phyloP scores from a whole-genome alignment of 2,888 invertebrate genomes.

The Tethea ocularis region DNA sequence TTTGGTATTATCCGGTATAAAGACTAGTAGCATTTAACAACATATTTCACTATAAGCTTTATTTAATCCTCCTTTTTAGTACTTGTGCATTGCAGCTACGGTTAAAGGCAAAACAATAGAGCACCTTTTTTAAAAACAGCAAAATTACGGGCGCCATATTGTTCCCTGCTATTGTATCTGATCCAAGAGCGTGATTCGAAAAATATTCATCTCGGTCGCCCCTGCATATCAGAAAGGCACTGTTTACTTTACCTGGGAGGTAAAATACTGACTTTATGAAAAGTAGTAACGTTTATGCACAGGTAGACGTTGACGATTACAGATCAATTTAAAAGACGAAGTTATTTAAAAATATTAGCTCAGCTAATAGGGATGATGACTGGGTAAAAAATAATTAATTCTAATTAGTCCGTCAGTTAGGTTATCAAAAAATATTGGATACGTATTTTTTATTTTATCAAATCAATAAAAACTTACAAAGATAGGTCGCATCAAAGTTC shows the following conservation, averaged over 20 bases:
- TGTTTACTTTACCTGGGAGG: neutral
- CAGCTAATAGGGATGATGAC: too few relatives aligned
- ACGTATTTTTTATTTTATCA: too few relatives aligned
- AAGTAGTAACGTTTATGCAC: neutral
- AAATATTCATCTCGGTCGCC: conserved; percentile 45
- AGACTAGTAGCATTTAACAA: neutral
- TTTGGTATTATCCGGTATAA: neutral
- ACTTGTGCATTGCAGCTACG: conserved; percentile 11
- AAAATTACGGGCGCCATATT: conserved; percentile 47
- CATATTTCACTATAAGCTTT: neutral
- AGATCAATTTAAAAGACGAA: too few relatives aligned
- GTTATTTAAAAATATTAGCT: too few relatives aligned
- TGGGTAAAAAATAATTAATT: too few relatives aligned
- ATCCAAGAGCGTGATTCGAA: conserved; percentile 29
- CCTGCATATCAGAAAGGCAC: neutral
- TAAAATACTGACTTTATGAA: neutral
- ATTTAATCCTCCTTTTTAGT: neutral
- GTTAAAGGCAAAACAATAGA: conserved; percentile 46
- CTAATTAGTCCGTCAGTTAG: too few relatives aligned
- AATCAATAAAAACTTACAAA: too few relatives aligned
- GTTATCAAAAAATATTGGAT: too few relatives aligned
- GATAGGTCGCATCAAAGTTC: too few relatives aligned
- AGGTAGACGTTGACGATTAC: too few relatives aligned
- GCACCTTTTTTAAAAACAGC: conserved; percentile 41
- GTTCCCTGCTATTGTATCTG: conserved; percentile 45